Evolutionary conservation across 2,797 vertebrate genomes (phyloP).

Genomic region (Aphelocoma californica): DNA sequence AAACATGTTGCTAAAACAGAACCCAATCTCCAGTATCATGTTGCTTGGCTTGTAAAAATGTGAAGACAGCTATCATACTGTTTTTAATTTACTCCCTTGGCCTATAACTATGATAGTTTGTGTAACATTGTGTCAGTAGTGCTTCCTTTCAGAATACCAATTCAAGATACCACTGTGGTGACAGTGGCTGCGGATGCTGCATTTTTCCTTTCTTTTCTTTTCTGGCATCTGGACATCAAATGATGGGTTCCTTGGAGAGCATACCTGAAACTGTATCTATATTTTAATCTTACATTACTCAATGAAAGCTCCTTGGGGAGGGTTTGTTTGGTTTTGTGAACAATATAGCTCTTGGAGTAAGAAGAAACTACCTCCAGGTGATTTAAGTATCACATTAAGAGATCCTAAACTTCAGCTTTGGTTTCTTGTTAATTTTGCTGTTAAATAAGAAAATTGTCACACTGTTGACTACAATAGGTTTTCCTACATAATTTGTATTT

Average conservation of each 20-base stretch:
- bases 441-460: not conserved
- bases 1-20: constrained; percentile 40
- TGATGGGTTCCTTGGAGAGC: not conserved
- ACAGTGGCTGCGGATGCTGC: not conserved
- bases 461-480: not conserved
- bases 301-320: accelerated
- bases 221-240: not conserved
- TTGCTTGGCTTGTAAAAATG: constrained; percentile 68
- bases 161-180: not conserved
- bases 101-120: not conserved
- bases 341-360: not conserved
- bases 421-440: not conserved
- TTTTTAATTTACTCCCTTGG: constrained; percentile 67
- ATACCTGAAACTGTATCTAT: not conserved
- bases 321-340: not conserved
- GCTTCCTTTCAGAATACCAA: constrained; percentile 49
- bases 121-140: constrained; percentile 28
- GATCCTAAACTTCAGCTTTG: not conserved
- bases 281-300: not conserved
- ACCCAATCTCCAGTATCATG: constrained; percentile 24
- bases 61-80: constrained; percentile 59
- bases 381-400: not conserved
- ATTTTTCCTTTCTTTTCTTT: not conserved
- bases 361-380: not conserved
- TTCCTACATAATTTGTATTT: not conserved